phyloP scores from a whole-genome alignment of 2,113 vertebrate species.

The Actenoides hombroni region DNA sequence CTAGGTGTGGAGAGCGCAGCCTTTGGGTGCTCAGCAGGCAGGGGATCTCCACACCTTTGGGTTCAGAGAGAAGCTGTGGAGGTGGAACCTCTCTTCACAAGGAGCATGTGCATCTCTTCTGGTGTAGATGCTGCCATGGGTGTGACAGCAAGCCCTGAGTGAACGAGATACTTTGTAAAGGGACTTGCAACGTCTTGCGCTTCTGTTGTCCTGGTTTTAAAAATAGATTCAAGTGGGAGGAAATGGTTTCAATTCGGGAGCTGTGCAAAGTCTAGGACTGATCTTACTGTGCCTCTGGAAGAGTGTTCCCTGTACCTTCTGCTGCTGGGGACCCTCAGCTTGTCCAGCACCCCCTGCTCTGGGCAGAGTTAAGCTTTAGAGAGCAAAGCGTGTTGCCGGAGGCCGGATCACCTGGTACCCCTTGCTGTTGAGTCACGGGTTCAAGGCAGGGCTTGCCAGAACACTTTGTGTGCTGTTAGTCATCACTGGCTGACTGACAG shows the following conservation, averaged over 20 bases:
- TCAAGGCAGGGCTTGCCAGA: neutral
- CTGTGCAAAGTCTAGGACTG: neutral
- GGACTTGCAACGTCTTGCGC: neutral
- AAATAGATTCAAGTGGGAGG: slow-evolving; percentile 3
- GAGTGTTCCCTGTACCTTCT: neutral
- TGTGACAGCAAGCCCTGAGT: neutral
- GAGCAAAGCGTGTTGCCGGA: fast-evolving
- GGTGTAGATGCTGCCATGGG: fast-evolving
- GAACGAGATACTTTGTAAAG: neutral
- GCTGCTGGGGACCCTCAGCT: neutral
- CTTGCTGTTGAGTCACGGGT: neutral
- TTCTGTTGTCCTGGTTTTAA: neutral
- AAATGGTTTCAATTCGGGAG: neutral
- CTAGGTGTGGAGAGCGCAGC: neutral
- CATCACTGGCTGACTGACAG: neutral
- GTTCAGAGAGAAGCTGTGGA: neutral
- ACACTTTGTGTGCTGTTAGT: neutral
- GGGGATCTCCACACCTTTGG: neutral
- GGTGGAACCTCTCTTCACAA: neutral
- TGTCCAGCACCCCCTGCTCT: neutral
- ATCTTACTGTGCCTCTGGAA: neutral
- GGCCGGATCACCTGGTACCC: neutral
- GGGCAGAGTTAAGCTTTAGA: neutral
- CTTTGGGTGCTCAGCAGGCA: neutral
- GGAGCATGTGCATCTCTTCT: neutral